Evolutionary conservation across 2,888 invertebrate genomes (phyloP).

Genomic region (Lepetodrilus schrolli): DNA sequence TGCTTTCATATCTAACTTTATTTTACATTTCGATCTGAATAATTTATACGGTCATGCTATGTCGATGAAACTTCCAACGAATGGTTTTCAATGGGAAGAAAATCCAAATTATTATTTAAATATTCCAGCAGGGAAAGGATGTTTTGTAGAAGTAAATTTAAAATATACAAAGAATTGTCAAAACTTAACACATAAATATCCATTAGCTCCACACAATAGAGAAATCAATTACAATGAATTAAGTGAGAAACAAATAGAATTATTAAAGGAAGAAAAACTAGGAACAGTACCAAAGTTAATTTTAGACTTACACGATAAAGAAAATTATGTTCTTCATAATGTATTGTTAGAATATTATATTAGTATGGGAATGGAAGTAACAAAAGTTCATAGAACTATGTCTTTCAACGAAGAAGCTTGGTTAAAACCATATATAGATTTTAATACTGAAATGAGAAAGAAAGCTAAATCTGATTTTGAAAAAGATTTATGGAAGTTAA

Average conservation of each 20-base stretch:
- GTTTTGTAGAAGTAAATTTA: too few relatives aligned
- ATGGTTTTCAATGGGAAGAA: conserved; percentile 21
- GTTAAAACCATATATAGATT: conserved; percentile 66
- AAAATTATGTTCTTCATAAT: too few relatives aligned
- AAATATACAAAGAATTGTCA: too few relatives aligned
- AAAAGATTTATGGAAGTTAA: conserved; percentile 73
- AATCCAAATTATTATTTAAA: too few relatives aligned
- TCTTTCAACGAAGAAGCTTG: conserved; percentile 62
- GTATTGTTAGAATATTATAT: too few relatives aligned
- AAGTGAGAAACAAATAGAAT: conserved; percentile 36
- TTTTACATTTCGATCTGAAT: too few relatives aligned
- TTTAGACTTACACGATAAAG: too few relatives aligned
- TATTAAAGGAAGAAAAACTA: too few relatives aligned
- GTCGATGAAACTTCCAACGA: conserved; percentile 28
- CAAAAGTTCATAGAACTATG: conserved; percentile 57
- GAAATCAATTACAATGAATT: conserved; percentile 33
- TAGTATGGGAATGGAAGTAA: conserved; percentile 52
- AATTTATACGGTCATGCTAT: conserved; percentile 33
- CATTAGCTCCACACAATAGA: conserved; percentile 11
- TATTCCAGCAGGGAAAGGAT: too few relatives aligned
- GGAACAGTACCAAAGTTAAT: too few relatives aligned
- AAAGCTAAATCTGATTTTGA: conserved; percentile 59
- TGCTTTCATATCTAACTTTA: conserved; percentile 24
- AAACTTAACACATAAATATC: conserved; percentile 13
- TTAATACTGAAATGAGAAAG: conserved; percentile 47